Evolutionary conservation across 2,888 invertebrate genomes (phyloP).

Genomic region (Diarsia mendica): DNA sequence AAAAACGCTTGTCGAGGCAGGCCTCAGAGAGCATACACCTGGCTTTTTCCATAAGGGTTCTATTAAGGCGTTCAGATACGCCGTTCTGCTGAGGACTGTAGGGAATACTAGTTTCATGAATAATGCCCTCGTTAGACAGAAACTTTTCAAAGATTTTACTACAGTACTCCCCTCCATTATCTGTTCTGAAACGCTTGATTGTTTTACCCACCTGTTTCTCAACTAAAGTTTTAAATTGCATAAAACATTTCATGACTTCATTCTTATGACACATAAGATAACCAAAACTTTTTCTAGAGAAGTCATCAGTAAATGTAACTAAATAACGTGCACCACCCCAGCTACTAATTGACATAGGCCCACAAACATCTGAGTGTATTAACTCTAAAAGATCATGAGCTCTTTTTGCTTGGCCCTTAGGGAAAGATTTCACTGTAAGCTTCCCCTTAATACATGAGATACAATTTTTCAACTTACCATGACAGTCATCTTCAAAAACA

Average conservation of each 20-base stretch:
- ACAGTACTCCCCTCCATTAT: background rate
- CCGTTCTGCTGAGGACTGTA: slow-evolving; percentile 11
- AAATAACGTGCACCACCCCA: background rate
- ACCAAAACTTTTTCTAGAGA: background rate
- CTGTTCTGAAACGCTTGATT: background rate
- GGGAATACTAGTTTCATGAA: slow-evolving; percentile 5
- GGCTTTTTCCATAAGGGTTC: background rate
- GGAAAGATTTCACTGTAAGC: background rate
- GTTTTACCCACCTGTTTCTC: background rate
- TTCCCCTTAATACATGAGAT: background rate
- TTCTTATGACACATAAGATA: background rate
- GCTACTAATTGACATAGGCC: background rate
- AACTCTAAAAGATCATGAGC: background rate
- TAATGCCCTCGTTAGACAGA: background rate
- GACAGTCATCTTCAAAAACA: too few relatives aligned
- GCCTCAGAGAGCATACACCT: slow-evolving; percentile 4
- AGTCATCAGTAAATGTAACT: slow-evolving; percentile 1
- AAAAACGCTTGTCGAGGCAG: background rate
- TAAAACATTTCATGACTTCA: background rate
- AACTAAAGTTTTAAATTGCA: background rate
- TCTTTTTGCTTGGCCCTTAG: slow-evolving; percentile 1
- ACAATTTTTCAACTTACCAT: too few relatives aligned
- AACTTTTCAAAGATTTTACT: background rate
- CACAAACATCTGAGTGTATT: background rate
- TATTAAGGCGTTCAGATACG: slow-evolving; percentile 2